These are phyloP conservation scores for Coenonympha arcania DNA, from an alignment of 2,888 invertebrate genomes.

Conservation along the genomic window DNA sequence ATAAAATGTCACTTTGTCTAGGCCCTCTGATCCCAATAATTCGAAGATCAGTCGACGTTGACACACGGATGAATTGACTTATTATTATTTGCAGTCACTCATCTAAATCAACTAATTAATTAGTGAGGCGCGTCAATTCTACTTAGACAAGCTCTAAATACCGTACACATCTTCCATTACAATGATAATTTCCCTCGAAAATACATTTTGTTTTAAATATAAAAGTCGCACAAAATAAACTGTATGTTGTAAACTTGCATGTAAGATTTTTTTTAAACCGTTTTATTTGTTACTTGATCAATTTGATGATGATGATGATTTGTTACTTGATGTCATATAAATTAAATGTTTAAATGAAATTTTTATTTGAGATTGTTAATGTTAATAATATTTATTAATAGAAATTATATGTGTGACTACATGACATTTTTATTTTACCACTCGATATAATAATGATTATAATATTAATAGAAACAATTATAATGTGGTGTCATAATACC, in stretches of 20 bases:
- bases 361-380: constrained; percentile 27
- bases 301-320: no score
- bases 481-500: no score
- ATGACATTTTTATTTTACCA: constrained; percentile 28
- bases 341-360: constrained; percentile 16
- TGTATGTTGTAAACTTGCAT: constrained; percentile 4
- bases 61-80: no score
- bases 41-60: no score
- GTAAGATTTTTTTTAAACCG: background rate
- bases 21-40: no score
- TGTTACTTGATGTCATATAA: constrained; percentile 1
- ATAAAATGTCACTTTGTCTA: no score
- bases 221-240: constrained; percentile 23
- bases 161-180: constrained; percentile 20
- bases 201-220: constrained; percentile 15
- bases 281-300: background rate
- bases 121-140: no score
- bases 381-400: constrained; percentile 17
- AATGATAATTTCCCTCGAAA: constrained; percentile 12
- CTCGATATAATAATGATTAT: constrained; percentile 5
- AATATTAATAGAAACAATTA: no score
- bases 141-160: no score
- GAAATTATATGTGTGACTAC: constrained; percentile 28
- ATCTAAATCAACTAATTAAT: no score
- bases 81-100: no score